phyloP scores from a whole-genome alignment of 2,888 invertebrate species.

The Caenorhabditis virilis region DNA sequence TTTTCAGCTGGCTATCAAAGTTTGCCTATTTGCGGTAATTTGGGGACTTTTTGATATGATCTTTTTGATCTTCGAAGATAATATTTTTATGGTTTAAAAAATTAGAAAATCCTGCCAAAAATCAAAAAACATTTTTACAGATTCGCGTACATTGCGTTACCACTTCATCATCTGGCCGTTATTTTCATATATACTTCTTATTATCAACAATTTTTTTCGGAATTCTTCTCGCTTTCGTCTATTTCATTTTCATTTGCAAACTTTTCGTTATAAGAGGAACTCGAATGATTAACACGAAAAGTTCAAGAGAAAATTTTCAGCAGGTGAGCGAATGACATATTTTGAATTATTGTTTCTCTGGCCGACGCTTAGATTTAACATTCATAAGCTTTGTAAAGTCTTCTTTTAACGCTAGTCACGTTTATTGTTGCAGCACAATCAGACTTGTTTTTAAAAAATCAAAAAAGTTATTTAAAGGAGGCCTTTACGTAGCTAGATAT shows the following conservation, averaged over 20 bases:
- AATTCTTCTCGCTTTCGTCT: slow-evolving; percentile 33
- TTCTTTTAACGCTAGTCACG: too few species aligned
- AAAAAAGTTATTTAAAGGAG: too few species aligned
- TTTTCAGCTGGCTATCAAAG: slow-evolving; percentile 33
- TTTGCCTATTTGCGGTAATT: slow-evolving; percentile 30
- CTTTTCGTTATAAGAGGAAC: slow-evolving; percentile 38
- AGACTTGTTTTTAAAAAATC: too few species aligned
- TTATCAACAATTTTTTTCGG: slow-evolving; percentile 40
- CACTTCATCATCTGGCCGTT: slow-evolving; percentile 45
- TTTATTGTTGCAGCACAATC: too few species aligned
- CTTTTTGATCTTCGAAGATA: slow-evolving; percentile 44
- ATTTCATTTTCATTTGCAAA: slow-evolving; percentile 43
- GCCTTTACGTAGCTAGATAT: too few species aligned
- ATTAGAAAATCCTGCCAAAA: neutral
- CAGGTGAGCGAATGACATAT: too few species aligned
- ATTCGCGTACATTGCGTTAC: slow-evolving; percentile 53
- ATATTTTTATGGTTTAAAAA: slow-evolving; percentile 1
- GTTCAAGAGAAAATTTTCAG: slow-evolving; percentile 29
- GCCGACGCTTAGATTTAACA: too few species aligned
- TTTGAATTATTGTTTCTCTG: too few species aligned
- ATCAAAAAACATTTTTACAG: slow-evolving; percentile 24
- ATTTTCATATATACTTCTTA: slow-evolving; percentile 51
- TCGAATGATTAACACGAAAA: slow-evolving; percentile 34
- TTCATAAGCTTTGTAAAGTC: too few species aligned
- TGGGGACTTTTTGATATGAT: slow-evolving; percentile 43